These are phyloP conservation scores for Canis aureus DNA, from an alignment of 2,113 vertebrate genomes.

Conservation along the genomic window DNA sequence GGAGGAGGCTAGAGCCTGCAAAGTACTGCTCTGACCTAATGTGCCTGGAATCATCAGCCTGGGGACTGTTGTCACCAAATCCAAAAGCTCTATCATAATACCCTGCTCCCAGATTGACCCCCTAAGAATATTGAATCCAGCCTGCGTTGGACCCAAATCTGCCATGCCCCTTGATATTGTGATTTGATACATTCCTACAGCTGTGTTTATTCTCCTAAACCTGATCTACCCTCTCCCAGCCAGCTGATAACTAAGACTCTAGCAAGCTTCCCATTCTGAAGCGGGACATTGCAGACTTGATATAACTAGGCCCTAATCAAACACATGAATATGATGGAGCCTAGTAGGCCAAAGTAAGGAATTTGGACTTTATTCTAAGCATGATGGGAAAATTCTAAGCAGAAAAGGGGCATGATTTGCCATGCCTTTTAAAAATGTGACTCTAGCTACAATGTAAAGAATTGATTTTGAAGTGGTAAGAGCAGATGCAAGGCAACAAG, in stretches of 20 bases:
- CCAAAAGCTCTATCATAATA: not conserved
- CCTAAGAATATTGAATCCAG: not conserved
- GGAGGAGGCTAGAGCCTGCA: not conserved
- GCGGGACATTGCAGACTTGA: not conserved
- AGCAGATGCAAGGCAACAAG: not conserved
- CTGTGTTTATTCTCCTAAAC: not conserved
- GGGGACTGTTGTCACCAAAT: not conserved
- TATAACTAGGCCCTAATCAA: not conserved
- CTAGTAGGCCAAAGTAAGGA: not conserved
- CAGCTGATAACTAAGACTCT: not conserved
- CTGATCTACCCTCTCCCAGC: not conserved
- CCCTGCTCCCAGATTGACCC: not conserved
- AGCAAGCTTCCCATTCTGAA: not conserved
- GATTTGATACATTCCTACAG: not conserved
- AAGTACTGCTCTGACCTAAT: not conserved
- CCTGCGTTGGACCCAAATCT: not conserved
- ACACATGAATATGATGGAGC: not conserved
- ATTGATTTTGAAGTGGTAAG: not conserved
- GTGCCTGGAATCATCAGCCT: not conserved
- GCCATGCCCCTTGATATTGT: not conserved
- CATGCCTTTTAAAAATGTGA: not conserved
- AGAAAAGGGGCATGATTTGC: not conserved
- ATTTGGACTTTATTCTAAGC: not conserved
- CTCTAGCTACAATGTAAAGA: not conserved
- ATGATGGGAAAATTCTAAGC: not conserved